Conservation (phyloP, 1,140 invertebrate genomes). For the Orchestia grillus region DNA sequence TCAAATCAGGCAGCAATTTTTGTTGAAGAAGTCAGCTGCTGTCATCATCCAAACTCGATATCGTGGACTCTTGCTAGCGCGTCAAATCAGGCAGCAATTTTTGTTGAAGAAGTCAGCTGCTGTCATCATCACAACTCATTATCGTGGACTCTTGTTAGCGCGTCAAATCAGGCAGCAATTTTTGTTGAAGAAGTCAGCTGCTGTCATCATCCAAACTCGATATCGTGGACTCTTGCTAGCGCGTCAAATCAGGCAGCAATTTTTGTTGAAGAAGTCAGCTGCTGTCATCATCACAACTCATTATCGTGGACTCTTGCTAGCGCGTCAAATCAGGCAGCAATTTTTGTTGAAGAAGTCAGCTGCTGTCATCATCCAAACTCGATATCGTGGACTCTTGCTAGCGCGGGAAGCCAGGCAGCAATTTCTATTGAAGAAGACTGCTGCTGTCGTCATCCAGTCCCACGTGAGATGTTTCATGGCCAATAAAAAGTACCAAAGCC, state of each 20-base stretch:
- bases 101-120: conserved; percentile 43
- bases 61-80: no score
- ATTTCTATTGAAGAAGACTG: neutral
- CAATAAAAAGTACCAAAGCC: neutral
- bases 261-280: neutral
- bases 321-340: conserved; percentile 19
- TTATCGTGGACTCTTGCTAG: conserved; percentile 10
- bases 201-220: conserved; percentile 51
- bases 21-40: neutral
- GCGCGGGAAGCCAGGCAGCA: neutral
- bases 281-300: conserved; percentile 29
- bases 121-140: conserved; percentile 55
- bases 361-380: conserved; percentile 59
- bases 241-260: neutral
- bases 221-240: no score
- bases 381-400: neutral
- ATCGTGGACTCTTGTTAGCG: neutral
- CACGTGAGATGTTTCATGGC: conserved; percentile 22
- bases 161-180: conserved; percentile 37
- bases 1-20: neutral
- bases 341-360: conserved; percentile 52
- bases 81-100: neutral
- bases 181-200: conserved; percentile 5
- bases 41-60: neutral
- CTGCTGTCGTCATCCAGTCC: conserved; percentile 56